Conservation (phyloP, 2,888 invertebrate genomes). For the Archips xylosteana region DNA sequence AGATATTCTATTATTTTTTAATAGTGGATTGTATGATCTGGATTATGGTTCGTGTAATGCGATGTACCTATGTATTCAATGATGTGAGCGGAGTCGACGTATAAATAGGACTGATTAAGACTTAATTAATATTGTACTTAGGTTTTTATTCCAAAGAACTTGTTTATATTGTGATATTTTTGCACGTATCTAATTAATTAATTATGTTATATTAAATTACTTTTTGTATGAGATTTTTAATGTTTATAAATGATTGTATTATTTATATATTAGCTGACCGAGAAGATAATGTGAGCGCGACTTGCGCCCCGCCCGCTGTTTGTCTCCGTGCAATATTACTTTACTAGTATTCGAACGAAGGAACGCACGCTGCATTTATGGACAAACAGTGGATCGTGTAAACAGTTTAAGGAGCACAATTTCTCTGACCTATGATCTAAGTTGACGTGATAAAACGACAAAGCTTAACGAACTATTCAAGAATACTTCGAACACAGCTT, state of each 20-base stretch:
- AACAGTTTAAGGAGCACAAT: conserved; percentile 1
- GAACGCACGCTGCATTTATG: background rate
- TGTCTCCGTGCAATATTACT: background rate
- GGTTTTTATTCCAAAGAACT: conserved; percentile 61
- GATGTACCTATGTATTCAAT: background rate
- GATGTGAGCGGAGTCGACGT: conserved; percentile 16
- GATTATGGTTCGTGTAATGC: background rate
- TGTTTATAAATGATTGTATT: conserved; percentile 25
- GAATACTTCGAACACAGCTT: conserved; percentile 9
- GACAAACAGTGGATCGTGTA: background rate
- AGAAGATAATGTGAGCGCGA: background rate
- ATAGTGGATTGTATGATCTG: conserved; percentile 12
- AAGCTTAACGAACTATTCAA: conserved; percentile 23
- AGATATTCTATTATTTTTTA: conserved; percentile 34
- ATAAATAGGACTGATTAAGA: conserved; percentile 39
- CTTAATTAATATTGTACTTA: conserved; percentile 32
- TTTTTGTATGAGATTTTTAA: conserved; percentile 50
- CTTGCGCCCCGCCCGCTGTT: background rate
- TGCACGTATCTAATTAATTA: conserved; percentile 32
- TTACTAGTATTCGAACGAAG: background rate
- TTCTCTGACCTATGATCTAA: conserved; percentile 12
- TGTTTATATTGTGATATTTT: conserved; percentile 68
- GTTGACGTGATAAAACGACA: background rate
- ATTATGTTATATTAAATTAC: conserved; percentile 45
- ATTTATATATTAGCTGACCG: conserved; percentile 1